Evolutionary conservation across 2,888 invertebrate species (phyloP).

Genomic region (Pollenia griseotomentosa): DNA sequence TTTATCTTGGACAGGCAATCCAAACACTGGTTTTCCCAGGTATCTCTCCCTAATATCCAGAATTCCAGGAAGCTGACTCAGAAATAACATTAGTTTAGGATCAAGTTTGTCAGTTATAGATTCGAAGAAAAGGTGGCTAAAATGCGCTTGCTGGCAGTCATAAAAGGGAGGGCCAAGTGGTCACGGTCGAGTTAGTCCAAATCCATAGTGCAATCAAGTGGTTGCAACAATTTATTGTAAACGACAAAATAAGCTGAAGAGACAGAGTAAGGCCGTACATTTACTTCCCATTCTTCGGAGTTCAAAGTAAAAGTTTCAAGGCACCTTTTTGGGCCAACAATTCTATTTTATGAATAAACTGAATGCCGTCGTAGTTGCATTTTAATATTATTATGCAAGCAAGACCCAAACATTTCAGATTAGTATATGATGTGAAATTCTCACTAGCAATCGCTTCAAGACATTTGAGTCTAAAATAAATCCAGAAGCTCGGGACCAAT

Average conservation of each 20-base stretch:
- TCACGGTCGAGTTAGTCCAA: constrained; percentile 98
- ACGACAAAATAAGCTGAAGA: constrained; percentile 99
- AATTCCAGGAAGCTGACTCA: no score
- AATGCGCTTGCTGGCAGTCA: no score
- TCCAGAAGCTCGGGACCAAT: constrained; percentile 94
- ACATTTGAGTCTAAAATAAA: constrained; percentile 90
- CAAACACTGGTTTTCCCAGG: no score
- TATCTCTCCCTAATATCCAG: no score
- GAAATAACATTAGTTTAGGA: no score
- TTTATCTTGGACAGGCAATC: no score
- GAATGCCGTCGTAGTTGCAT: constrained; percentile 98
- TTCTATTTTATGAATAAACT: constrained; percentile 97
- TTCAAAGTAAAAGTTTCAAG: constrained; percentile 91
- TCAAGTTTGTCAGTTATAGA: no score
- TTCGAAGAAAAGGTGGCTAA: no score
- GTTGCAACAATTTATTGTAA: constrained; percentile 94
- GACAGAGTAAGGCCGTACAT: constrained; percentile 98
- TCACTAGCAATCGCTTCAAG: constrained; percentile 99
- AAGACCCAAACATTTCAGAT: constrained; percentile 93
- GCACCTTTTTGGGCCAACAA: constrained; percentile 94
- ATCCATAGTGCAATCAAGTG: constrained; percentile 98
- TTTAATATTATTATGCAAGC: no score
- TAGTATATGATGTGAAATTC: constrained; percentile 96
- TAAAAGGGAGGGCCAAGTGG: constrained; percentile 96
- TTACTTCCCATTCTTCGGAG: constrained; percentile 97